Percentiles rank a stretch among this genome's conserved stretches.
Evolutionary conservation across 2,888 invertebrate genomes (phyloP).

Genomic region (Alloplasta piceator): DNA sequence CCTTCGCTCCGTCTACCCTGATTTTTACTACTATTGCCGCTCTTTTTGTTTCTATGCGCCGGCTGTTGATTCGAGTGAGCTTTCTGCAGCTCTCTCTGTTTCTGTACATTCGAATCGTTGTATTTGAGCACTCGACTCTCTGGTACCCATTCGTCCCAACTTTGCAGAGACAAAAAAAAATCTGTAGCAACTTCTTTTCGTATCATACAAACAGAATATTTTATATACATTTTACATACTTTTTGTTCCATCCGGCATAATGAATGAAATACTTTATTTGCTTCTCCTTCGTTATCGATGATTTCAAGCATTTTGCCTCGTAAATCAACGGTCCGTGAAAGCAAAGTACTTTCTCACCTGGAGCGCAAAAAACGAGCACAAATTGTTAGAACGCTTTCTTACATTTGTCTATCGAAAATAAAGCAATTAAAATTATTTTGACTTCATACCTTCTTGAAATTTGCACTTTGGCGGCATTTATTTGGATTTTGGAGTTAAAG

Average conservation of each 20-base stretch:
- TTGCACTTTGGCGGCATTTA: conserved; percentile 88
- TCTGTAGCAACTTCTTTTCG: not conserved
- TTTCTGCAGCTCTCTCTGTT: conserved; percentile 86
- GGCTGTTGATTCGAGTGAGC: conserved; percentile 87
- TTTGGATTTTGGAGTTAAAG: conserved; percentile 23
- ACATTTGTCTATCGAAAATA: not conserved
- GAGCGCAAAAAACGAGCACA: not conserved
- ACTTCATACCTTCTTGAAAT: conserved; percentile 88
- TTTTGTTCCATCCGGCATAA: conserved; percentile 99
- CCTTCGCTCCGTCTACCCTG: conserved; percentile 71
- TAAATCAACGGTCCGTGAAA: conserved; percentile 98
- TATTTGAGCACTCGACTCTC: conserved; percentile 87
- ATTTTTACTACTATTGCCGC: conserved; percentile 63
- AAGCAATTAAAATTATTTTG: not conserved
- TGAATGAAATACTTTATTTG: conserved; percentile 96
- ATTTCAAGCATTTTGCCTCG: conserved; percentile 97
- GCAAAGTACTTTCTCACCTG: conserved; percentile 95
- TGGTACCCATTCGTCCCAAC: conserved; percentile 87
- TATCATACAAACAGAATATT: no score
- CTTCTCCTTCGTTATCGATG: conserved; percentile 92
- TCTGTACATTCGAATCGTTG: conserved; percentile 86
- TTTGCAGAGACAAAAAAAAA: conserved; percentile 64
- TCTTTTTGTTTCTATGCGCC: conserved; percentile 76
- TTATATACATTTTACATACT: conserved; percentile 87
- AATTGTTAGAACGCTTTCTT: not conserved